phyloP scores from a whole-genome alignment of 1,140 invertebrate genomes.

The Neotoxoptera formosana region DNA sequence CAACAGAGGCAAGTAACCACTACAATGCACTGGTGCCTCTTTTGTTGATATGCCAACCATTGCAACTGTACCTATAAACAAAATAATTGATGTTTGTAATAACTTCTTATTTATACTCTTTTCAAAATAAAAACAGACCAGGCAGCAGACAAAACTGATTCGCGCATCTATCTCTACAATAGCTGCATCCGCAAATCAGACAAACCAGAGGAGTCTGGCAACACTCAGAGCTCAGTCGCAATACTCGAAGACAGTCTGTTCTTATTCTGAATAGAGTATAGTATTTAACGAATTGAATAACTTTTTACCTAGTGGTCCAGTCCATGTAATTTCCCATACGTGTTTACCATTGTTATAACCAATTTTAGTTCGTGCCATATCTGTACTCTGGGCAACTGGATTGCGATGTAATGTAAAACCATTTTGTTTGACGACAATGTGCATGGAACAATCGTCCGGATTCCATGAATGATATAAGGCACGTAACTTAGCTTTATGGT shows the following conservation, averaged over 20 bases:
- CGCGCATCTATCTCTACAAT: no score
- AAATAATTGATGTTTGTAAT: background rate
- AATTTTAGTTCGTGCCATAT: constrained; percentile 93
- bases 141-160: no score
- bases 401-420: constrained; percentile 97
- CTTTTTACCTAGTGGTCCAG: constrained; percentile 83
- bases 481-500: constrained; percentile 92
- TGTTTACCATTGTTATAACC: constrained; percentile 93
- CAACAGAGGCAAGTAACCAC: constrained; percentile 92
- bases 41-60: constrained; percentile 96
- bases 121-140: no score
- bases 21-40: constrained; percentile 87
- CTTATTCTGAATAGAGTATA: no score
- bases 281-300: background rate
- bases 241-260: no score
- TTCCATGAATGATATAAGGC: constrained; percentile 98
- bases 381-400: constrained; percentile 98
- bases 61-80: constrained; percentile 77
- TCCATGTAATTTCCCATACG: constrained; percentile 99
- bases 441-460: constrained; percentile 94
- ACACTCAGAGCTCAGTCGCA: no score
- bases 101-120: background rate
- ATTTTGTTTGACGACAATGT: constrained; percentile 96
- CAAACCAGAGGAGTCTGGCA: no score
- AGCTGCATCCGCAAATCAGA: no score